Conservation (phyloP, 2,888 invertebrate species). For the Spialia ferax region DNA sequence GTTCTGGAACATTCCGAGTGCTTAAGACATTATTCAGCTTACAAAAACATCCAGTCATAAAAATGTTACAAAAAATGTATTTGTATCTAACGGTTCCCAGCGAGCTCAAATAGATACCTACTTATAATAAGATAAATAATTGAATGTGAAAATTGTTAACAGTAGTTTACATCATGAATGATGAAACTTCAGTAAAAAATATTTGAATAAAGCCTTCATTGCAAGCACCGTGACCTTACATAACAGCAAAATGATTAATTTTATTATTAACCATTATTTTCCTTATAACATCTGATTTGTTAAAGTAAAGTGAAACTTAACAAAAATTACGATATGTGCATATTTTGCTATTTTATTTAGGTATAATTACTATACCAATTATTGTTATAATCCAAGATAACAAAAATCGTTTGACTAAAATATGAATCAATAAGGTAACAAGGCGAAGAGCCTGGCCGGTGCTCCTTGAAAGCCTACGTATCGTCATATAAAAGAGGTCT, state of each 20-base stretch:
- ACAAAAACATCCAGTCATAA: constrained; percentile 9
- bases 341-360: no score
- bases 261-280: no score
- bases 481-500: not conserved
- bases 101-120: not conserved
- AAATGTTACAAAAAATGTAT: constrained; percentile 5
- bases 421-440: not conserved
- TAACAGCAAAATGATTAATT: not conserved
- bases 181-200: not conserved
- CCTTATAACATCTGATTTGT: no score
- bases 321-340: no score
- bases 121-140: not conserved
- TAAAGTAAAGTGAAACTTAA: no score
- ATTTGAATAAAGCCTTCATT: no score
- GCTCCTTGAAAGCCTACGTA: constrained; percentile 3
- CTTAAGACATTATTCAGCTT: not conserved
- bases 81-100: constrained; percentile 12
- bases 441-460: not conserved
- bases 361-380: not conserved
- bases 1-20: not conserved
- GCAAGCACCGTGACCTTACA: constrained; percentile 6
- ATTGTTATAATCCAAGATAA: no score
- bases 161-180: not conserved
- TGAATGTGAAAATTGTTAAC: constrained; percentile 6
- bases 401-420: not conserved